phyloP scores from a whole-genome alignment of 2,888 invertebrate species.

The Thecocarcelia acutangulata region DNA sequence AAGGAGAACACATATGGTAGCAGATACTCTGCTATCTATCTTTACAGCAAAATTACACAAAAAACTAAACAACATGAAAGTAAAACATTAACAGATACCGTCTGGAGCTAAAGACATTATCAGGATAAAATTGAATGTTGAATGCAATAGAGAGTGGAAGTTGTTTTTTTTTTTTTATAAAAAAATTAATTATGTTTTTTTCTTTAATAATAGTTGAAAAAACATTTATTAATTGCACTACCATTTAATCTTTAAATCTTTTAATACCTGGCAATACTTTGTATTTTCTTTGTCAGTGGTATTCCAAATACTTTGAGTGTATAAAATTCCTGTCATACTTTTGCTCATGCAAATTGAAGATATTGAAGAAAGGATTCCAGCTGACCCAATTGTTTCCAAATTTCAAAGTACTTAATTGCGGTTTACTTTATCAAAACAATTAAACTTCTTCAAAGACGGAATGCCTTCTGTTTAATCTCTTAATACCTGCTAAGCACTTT shows the following conservation, averaged over 20 bases:
- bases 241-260: constrained; percentile 31
- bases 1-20: constrained; percentile 58
- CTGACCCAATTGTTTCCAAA: constrained; percentile 9
- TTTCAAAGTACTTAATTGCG: constrained; percentile 21
- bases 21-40: constrained; percentile 43
- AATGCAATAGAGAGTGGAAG: constrained; percentile 22
- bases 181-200: constrained; percentile 20
- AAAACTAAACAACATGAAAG: constrained; percentile 10
- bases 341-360: not conserved
- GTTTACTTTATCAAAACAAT: constrained; percentile 7
- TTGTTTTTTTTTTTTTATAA: constrained; percentile 2
- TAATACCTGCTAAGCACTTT: constrained; percentile 39
- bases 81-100: constrained; percentile 18
- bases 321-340: constrained; percentile 34
- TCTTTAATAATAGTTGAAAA: not conserved
- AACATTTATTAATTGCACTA: constrained; percentile 2
- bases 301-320: constrained; percentile 45
- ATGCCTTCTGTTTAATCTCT: constrained; percentile 29
- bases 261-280: constrained; percentile 14
- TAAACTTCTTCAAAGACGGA: constrained; percentile 24
- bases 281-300: not conserved
- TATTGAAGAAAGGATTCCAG: constrained; percentile 4
- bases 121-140: constrained; percentile 19
- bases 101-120: not conserved
- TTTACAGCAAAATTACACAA: not conserved